Conservation (phyloP, 2,888 invertebrate species). For the Trichopoda pennipes region DNA sequence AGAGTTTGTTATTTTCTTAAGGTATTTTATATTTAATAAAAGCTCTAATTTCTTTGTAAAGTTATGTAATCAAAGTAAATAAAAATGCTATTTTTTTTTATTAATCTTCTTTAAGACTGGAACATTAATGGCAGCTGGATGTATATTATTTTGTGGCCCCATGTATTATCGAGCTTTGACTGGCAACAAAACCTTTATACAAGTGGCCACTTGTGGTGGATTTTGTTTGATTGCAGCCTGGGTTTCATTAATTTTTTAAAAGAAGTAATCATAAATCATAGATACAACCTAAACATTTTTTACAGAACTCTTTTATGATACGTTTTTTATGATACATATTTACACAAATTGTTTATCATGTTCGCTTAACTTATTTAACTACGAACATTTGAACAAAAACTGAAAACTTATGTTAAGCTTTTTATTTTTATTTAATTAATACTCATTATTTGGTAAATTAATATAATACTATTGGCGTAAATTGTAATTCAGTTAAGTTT, state of each 20-base stretch:
- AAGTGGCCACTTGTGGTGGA: slow-evolving; percentile 93
- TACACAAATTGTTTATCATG: no score
- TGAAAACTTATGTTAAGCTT: slow-evolving; percentile 27
- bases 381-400: no score
- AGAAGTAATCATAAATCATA: background rate
- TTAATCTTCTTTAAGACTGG: slow-evolving; percentile 84
- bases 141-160: slow-evolving; percentile 92
- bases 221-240: slow-evolving; percentile 93
- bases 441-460: slow-evolving; percentile 10
- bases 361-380: no score
- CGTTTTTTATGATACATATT: no score
- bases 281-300: no score
- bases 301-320: no score
- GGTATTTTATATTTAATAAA: slow-evolving; percentile 23
- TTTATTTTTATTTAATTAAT: slow-evolving; percentile 19
- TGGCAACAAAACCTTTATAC: slow-evolving; percentile 86
- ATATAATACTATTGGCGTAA: background rate
- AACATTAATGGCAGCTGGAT: slow-evolving; percentile 88
- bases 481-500: slow-evolving; percentile 15
- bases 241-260: slow-evolving; percentile 89
- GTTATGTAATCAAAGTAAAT: no score
- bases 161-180: slow-evolving; percentile 95
- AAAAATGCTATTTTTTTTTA: no score
- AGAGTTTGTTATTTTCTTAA: slow-evolving; percentile 1
- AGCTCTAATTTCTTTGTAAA: no score